Evolutionary conservation across 2,797 vertebrate genomes (phyloP), one percentile per base, ranked within the genome.

Genomic region (Danio aesculapii): DNA sequence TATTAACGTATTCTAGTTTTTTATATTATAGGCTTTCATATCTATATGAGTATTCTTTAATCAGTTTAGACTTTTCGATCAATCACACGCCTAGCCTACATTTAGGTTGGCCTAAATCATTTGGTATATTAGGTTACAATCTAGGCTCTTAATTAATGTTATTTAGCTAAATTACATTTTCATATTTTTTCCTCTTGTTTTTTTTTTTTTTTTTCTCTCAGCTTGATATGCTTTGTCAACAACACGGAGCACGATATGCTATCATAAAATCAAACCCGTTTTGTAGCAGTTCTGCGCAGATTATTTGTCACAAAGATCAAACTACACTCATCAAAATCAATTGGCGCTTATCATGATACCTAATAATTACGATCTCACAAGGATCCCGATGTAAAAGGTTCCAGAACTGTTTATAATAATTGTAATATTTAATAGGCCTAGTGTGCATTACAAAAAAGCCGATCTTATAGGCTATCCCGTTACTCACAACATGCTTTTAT

Each of bases 381-480:
- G 43, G 16, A 59, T 69, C 46, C 44, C 69, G 16, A 19, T n/a
- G 14, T 64, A 61, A 61, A n/a, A 41, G 16, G 30, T 30, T 30
- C 30, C 30, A 39, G 41, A 52, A 8, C 17, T 14, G 4, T 19
- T 53, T 43, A 73, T 44, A 59, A 47, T 16, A 53, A 67, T 30
- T 30, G 30, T 30, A 30, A 30, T 30, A 30, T 30, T 3, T 30
- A 30, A 30, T 30, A 30, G 30, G 30, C 30, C 30, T 30, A 13
- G 17, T n/a, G 41, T 67, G 19, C 21, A 39, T 52, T 47, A 19
- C 17, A 69, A 43, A 69, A 8, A 69, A 50, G 30, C 1, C 50
- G 49, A 46, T 57, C 75, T 57, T 17, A 68, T 47, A 57, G 46
- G 17, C 57, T 39, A 13, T 59, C 30, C 30, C 13, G 43, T 77